Conservation (phyloP, 1,140 invertebrate species). For the Propsilocerus akamusi region DNA sequence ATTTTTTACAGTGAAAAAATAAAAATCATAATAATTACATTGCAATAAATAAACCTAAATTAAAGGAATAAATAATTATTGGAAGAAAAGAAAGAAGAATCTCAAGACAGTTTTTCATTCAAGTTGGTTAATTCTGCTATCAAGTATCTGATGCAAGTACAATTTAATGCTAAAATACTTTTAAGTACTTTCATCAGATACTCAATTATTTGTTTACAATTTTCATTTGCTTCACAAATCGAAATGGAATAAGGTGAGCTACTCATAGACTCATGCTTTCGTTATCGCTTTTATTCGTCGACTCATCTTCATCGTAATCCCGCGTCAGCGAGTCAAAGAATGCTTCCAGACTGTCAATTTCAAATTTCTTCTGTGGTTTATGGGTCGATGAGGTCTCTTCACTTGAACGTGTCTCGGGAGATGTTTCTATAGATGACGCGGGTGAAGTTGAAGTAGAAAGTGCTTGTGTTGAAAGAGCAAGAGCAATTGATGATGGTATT, state of each 20-base stretch:
- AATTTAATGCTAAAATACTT: background rate
- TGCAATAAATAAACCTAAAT: no score
- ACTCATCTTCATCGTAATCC: background rate
- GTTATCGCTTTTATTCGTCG: background rate
- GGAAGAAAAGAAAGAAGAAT: no score
- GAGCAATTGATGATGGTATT: background rate
- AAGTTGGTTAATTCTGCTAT: background rate
- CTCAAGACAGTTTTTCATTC: no score
- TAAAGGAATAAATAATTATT: no score
- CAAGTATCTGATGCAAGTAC: constrained; percentile 1
- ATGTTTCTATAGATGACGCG: no score
- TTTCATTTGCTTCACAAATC: background rate
- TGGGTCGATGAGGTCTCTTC: background rate
- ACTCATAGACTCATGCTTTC: background rate
- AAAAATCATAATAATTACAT: no score
- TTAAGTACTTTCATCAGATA: background rate
- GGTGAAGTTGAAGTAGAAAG: no score
- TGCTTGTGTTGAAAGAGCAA: background rate
- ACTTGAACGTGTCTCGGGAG: background rate
- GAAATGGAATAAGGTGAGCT: background rate
- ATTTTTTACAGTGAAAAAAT: no score
- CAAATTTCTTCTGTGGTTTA: background rate
- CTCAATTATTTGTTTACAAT: background rate
- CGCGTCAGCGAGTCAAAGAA: background rate
- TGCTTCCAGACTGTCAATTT: constrained; percentile 1